These are phyloP conservation scores for Tachysurus vachellii DNA, from an alignment of 2,113 vertebrate species.

Conservation along the genomic window DNA sequence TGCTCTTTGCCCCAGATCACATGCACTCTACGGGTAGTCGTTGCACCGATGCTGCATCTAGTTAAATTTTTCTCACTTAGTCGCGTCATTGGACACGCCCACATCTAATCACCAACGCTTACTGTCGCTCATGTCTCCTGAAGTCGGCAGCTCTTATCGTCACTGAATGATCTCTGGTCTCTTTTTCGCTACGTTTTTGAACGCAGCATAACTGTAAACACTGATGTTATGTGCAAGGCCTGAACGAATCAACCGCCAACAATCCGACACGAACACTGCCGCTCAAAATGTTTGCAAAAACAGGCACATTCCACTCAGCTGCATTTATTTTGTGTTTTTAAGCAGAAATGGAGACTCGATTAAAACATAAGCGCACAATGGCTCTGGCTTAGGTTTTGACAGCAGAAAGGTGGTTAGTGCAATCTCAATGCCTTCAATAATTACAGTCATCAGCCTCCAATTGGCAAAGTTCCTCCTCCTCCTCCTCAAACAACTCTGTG, in stretches of 20 bases:
- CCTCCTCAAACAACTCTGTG: neutral
- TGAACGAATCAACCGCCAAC: neutral
- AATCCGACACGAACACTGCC: neutral
- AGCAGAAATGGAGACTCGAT: neutral
- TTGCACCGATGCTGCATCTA: too few relatives aligned
- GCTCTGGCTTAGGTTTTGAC: slow-evolving; percentile 28
- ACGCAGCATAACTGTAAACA: neutral
- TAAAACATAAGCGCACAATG: neutral
- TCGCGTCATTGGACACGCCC: too few relatives aligned
- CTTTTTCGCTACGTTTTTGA: too few relatives aligned
- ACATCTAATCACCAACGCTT: too few relatives aligned
- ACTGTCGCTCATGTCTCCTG: too few relatives aligned
- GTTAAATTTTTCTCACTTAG: too few relatives aligned
- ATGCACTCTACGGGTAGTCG: too few relatives aligned
- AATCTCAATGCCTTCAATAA: slow-evolving; percentile 1
- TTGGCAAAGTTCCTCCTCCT: neutral
- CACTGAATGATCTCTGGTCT: too few relatives aligned
- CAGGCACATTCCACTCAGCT: neutral
- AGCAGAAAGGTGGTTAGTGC: slow-evolving; percentile 18
- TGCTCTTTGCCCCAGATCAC: too few relatives aligned
- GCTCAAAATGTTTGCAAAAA: neutral
- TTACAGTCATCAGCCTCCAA: neutral
- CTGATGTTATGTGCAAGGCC: neutral
- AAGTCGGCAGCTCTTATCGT: too few relatives aligned
- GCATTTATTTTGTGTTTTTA: neutral